Conservation (phyloP, 2,797 vertebrate species). For the Xenopus petersii region DNA sequence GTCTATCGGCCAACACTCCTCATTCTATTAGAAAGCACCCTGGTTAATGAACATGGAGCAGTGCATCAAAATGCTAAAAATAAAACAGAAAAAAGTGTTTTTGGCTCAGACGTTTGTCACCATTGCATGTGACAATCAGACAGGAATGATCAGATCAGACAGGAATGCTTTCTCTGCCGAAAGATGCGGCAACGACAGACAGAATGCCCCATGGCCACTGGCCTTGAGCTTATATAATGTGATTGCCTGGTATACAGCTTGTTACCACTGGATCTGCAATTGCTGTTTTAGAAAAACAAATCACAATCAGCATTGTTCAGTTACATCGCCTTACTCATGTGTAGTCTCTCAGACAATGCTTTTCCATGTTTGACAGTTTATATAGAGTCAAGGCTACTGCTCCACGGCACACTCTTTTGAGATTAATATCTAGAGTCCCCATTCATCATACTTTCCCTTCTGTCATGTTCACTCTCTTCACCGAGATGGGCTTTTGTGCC, state of each 20-base stretch:
- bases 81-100: no score
- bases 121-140: not conserved
- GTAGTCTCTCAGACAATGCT: conserved; percentile 35
- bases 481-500: conserved; percentile 45
- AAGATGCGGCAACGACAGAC: no score
- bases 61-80: no score
- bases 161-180: not conserved
- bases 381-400: conserved; percentile 43
- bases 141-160: not conserved
- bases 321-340: conserved; percentile 29
- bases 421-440: conserved; percentile 50
- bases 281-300: conserved; percentile 9
- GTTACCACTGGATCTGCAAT: no score
- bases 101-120: no score
- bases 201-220: no score
- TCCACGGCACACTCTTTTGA: conserved; percentile 36
- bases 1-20: no score
- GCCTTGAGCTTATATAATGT: not conserved
- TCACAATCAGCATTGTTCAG: conserved; percentile 26
- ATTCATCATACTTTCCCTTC: conserved; percentile 53
- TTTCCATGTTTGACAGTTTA: conserved; percentile 44
- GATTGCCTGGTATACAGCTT: not conserved
- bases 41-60: no score
- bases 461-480: conserved; percentile 46
- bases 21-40: no score